phyloP scores from a whole-genome alignment of 2,797 vertebrate species.

The Crenichthys baileyi region DNA sequence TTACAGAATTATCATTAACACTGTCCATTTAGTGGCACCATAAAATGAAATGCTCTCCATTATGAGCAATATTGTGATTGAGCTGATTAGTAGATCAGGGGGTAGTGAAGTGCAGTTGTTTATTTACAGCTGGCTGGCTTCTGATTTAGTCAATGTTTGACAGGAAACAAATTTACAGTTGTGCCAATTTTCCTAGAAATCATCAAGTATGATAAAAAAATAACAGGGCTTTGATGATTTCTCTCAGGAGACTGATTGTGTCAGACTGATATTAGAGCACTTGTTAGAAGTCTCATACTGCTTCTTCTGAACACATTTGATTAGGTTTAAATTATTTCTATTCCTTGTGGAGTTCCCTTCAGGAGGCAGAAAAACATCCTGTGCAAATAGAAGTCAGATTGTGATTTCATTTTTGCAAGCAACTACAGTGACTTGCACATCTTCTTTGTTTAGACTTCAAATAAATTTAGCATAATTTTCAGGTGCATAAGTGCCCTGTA shows the following conservation, averaged over 20 bases:
- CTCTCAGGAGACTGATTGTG: constrained; percentile 73
- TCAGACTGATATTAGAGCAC: constrained; percentile 64
- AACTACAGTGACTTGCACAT: constrained; percentile 33
- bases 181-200: constrained; percentile 71
- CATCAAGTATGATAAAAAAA: constrained; percentile 68
- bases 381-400: constrained; percentile 42
- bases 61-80: constrained; percentile 57
- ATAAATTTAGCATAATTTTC: constrained; percentile 29
- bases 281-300: constrained; percentile 62
- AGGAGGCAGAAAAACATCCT: constrained; percentile 43
- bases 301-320: constrained; percentile 72
- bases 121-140: constrained; percentile 72
- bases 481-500: constrained; percentile 52
- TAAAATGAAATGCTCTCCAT: constrained; percentile 68
- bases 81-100: constrained; percentile 68
- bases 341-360: constrained; percentile 60
- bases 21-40: constrained; percentile 52
- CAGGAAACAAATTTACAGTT: constrained; percentile 78
- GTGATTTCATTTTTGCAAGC: constrained; percentile 35
- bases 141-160: constrained; percentile 77
- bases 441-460: constrained; percentile 42
- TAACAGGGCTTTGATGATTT: constrained; percentile 71
- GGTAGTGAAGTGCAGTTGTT: constrained; percentile 67
- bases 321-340: constrained; percentile 67
- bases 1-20: constrained; percentile 66